Conservation (phyloP, 2,797 vertebrate genomes). For the Semaprochilodus insignis region DNA sequence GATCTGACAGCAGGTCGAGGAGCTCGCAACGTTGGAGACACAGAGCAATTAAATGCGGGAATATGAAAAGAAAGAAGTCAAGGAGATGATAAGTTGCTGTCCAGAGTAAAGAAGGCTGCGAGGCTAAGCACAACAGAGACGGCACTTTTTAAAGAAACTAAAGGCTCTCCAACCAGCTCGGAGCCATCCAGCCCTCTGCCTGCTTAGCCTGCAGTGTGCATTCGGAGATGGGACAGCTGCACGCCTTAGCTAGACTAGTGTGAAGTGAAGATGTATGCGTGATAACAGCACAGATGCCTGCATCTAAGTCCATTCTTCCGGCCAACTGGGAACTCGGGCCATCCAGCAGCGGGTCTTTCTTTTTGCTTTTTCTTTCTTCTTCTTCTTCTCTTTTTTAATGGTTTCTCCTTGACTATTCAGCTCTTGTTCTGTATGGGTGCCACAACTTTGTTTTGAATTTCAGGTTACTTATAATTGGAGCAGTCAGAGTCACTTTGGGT, state of each 20-base stretch:
- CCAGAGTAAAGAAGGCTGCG: slow-evolving; percentile 43
- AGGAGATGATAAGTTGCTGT: slow-evolving; percentile 40
- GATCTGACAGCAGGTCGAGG: slow-evolving; percentile 34
- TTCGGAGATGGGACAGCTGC: neutral
- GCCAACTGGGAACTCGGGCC: neutral
- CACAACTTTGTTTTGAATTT: slow-evolving; percentile 69
- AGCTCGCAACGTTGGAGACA: slow-evolving; percentile 38
- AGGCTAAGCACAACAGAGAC: slow-evolving; percentile 43
- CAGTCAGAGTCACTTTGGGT: slow-evolving; percentile 75
- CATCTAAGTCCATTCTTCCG: neutral
- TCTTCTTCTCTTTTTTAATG: neutral
- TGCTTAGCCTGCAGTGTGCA: slow-evolving; percentile 11
- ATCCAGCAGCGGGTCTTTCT: neutral
- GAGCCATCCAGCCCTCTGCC: slow-evolving; percentile 36
- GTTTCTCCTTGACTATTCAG: neutral
- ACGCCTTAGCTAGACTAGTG: neutral
- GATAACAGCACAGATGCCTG: neutral
- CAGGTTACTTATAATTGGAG: slow-evolving; percentile 71
- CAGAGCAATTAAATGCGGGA: slow-evolving; percentile 35
- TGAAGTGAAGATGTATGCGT: neutral
- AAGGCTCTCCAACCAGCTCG: slow-evolving; percentile 28
- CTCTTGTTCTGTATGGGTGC: slow-evolving; percentile 22
- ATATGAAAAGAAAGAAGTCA: slow-evolving; percentile 27
- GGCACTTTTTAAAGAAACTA: slow-evolving; percentile 47
- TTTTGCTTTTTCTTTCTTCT: neutral